Percentiles rank a stretch among this genome's conserved stretches.
These are phyloP conservation scores for Latrodectus hesperus DNA, from an alignment of 2,888 invertebrate genomes.

Conservation along the genomic window DNA sequence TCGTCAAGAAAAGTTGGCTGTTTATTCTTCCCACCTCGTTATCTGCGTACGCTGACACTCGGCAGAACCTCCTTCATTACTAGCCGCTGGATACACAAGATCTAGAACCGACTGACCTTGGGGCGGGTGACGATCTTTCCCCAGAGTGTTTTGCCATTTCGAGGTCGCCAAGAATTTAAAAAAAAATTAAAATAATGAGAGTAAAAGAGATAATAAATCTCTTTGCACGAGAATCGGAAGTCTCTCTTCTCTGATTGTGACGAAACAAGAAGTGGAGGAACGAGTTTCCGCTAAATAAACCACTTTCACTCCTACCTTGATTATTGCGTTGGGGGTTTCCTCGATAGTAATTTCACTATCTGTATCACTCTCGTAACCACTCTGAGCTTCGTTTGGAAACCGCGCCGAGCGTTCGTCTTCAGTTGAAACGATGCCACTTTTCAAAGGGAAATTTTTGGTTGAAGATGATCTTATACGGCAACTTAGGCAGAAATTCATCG, in stretches of 20 bases:
- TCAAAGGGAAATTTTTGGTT: slow-evolving; percentile 40
- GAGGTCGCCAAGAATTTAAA: not conserved
- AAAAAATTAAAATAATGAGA: not conserved
- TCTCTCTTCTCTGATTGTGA: not conserved
- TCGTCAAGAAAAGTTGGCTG: too few relatives aligned
- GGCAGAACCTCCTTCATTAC: too few relatives aligned
- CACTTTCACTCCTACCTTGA: not conserved
- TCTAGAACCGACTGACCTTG: not conserved
- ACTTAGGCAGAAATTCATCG: slow-evolving; percentile 26
- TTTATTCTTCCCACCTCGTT: too few relatives aligned
- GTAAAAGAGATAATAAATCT: not conserved
- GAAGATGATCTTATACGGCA: slow-evolving; percentile 15
- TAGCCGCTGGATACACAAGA: not conserved
- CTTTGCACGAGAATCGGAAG: too few relatives aligned
- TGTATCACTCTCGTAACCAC: not conserved
- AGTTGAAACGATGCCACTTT: slow-evolving; percentile 40
- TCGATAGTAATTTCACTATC: not conserved
- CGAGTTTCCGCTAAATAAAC: not conserved
- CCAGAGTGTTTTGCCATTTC: not conserved
- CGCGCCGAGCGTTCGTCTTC: not conserved
- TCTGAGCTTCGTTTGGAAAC: not conserved
- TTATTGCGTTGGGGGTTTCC: not conserved
- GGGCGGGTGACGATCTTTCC: not conserved
- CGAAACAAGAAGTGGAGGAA: not conserved
- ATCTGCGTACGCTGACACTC: too few relatives aligned